phyloP scores from a whole-genome alignment of 2,797 vertebrate genomes.

The Dendrocincla fuliginosa region DNA sequence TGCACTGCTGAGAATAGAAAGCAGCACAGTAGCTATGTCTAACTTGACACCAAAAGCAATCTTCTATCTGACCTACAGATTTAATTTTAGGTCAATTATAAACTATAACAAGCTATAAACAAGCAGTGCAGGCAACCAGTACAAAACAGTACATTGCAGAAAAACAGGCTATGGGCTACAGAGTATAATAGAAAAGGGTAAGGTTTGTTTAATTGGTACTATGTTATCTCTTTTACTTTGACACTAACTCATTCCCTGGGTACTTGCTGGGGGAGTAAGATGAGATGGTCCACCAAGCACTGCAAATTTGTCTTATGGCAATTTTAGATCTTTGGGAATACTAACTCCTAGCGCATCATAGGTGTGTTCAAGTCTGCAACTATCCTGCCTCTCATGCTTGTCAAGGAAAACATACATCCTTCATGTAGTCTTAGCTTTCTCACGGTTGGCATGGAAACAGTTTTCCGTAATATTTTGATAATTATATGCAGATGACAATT shows the following conservation, averaged over 20 bases:
- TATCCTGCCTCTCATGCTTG: neutral
- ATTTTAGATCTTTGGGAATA: neutral
- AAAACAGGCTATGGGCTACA: neutral
- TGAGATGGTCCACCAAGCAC: neutral
- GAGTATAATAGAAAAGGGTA: neutral
- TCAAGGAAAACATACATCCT: neutral
- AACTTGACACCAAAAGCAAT: neutral
- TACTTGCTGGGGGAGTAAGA: neutral
- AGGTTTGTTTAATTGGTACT: neutral
- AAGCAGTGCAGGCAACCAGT: neutral
- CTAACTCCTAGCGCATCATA: neutral
- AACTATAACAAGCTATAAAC: too few species aligned
- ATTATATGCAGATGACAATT: neutral
- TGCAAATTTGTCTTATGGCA: neutral
- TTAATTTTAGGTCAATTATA: too few species aligned
- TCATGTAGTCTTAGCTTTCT: neutral
- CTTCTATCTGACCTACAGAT: neutral
- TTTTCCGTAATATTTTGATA: neutral
- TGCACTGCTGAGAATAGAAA: neutral
- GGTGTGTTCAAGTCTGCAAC: neutral
- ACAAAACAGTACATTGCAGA: neutral
- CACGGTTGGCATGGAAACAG: neutral
- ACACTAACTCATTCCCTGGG: neutral
- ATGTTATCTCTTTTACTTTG: neutral
- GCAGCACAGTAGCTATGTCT: neutral